Percentiles rank a stretch among this genome's conserved stretches.
These are phyloP conservation scores for Calliopum simillimum DNA, from an alignment of 2,888 invertebrate genomes.

Conservation along the genomic window DNA sequence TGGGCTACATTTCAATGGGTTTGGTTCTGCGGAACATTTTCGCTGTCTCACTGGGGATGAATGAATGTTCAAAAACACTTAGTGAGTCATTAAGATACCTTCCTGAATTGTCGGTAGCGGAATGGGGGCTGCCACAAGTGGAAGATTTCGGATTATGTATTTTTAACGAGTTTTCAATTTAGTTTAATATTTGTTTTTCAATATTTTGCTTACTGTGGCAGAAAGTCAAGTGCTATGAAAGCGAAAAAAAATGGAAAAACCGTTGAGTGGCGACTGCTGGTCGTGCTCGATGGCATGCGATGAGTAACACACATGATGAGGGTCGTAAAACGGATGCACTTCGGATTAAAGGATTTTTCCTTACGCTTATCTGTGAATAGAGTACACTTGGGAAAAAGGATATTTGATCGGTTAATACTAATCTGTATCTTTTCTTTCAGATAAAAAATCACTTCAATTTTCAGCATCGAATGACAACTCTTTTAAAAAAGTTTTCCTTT, in stretches of 20 bases:
- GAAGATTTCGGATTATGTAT: constrained; percentile 61
- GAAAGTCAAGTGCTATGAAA: neutral
- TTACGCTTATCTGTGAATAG: neutral
- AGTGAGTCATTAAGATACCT: constrained; percentile 27
- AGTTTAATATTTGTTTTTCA: constrained; percentile 44
- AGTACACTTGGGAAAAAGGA: neutral
- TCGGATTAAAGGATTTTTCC: constrained; percentile 6
- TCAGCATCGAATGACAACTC: no score
- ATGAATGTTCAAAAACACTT: constrained; percentile 15
- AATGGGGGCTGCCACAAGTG: constrained; percentile 17
- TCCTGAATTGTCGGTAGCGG: neutral
- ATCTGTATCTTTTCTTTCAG: no score
- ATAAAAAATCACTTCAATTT: no score
- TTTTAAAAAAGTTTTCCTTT: no score
- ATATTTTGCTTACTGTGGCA: neutral
- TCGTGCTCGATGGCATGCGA: neutral
- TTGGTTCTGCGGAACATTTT: neutral
- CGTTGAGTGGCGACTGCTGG: constrained; percentile 32
- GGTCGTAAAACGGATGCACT: constrained; percentile 25
- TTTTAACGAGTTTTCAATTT: constrained; percentile 68
- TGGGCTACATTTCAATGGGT: neutral
- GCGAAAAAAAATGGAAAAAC: neutral
- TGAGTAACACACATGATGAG: constrained; percentile 1
- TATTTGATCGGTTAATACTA: neutral
- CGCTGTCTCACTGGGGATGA: neutral